A percentile compares a stretch with the other conserved stretches of the same genome.
Evolutionary conservation across 2,797 vertebrate genomes (phyloP).

Genomic region (Characodon lateralis): DNA sequence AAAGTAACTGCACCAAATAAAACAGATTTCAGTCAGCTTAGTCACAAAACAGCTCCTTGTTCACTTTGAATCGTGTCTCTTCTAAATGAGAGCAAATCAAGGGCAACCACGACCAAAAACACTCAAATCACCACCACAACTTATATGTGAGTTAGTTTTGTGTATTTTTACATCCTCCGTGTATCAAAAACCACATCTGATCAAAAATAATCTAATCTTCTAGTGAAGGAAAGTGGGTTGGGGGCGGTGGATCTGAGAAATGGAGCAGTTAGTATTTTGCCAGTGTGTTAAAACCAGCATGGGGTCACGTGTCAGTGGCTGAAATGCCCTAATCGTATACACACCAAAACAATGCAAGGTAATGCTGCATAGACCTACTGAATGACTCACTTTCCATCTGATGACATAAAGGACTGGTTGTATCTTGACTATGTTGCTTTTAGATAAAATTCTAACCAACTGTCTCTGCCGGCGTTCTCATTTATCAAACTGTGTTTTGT

Average conservation of each 20-base stretch:
- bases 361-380: background rate
- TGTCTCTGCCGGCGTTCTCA: too few relatives aligned
- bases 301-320: too few relatives aligned
- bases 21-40: too few relatives aligned
- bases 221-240: too few relatives aligned
- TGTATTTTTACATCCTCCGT: background rate
- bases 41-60: background rate
- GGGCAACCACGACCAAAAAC: background rate
- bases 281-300: background rate
- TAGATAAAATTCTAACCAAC: background rate
- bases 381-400: background rate
- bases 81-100: background rate
- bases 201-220: background rate
- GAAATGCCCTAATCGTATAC: too few relatives aligned
- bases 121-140: background rate
- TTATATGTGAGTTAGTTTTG: background rate
- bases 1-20: too few relatives aligned
- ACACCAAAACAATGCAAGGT: background rate
- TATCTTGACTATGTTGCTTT: background rate
- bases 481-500: background rate
- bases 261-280: background rate
- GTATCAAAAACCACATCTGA: too few relatives aligned
- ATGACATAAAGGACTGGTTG: background rate
- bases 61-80: background rate
- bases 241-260: background rate